A percentile compares a stretch with the other conserved stretches of the same genome.
Evolutionary conservation across 2,797 vertebrate genomes (phyloP).

Genomic region (Sebastes iracundus): DNA sequence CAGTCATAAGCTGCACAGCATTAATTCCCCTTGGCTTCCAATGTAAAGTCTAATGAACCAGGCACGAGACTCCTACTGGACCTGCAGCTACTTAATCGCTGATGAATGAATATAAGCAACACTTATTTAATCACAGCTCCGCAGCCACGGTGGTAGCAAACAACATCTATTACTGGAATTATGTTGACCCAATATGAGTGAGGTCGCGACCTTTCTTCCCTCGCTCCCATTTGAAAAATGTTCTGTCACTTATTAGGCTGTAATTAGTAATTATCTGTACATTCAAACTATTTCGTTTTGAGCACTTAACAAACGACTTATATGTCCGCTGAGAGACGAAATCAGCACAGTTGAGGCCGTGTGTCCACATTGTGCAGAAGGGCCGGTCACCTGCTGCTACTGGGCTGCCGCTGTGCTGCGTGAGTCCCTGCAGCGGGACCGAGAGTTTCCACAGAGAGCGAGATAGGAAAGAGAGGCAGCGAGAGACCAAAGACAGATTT

Average conservation of each 20-base stretch:
- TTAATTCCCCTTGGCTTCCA: slow-evolving; percentile 61
- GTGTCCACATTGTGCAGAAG: slow-evolving; percentile 57
- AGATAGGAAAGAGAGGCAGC: slow-evolving; percentile 45
- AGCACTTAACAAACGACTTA: slow-evolving; percentile 70
- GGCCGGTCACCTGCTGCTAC: slow-evolving; percentile 51
- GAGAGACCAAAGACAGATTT: slow-evolving; percentile 69
- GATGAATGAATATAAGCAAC: slow-evolving; percentile 78
- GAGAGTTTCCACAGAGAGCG: slow-evolving; percentile 17
- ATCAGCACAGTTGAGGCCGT: slow-evolving; percentile 40
- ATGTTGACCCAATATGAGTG: slow-evolving; percentile 67
- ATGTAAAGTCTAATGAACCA: slow-evolving; percentile 74
- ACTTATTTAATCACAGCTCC: slow-evolving; percentile 70
- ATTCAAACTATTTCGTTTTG: slow-evolving; percentile 65
- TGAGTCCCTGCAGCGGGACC: slow-evolving; percentile 41
- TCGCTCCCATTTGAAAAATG: slow-evolving; percentile 67
- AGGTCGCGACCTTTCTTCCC: slow-evolving; percentile 41
- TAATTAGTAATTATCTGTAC: slow-evolving; percentile 77
- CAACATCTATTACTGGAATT: slow-evolving; percentile 79
- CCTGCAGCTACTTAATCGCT: slow-evolving; percentile 71
- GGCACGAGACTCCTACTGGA: slow-evolving; percentile 54
- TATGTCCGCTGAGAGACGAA: slow-evolving; percentile 59
- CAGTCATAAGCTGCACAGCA: slow-evolving; percentile 43
- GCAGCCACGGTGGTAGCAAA: slow-evolving; percentile 65
- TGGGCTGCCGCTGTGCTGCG: slow-evolving; percentile 26
- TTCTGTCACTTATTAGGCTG: slow-evolving; percentile 56